phyloP scores from a whole-genome alignment of 23 tunicate genomes.

The Styela clava region DNA sequence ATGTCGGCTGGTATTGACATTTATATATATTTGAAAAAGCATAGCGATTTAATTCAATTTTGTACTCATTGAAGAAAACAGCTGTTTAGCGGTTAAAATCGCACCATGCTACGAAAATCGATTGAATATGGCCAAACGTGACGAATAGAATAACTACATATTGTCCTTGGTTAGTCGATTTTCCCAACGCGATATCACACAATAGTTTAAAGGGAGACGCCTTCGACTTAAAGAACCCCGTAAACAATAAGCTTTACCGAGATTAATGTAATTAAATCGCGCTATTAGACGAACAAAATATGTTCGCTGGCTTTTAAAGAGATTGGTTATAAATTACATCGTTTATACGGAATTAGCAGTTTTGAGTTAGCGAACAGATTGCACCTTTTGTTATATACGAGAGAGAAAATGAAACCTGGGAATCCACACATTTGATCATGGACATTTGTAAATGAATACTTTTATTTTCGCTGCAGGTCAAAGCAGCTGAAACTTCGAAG shows the following conservation, averaged over 20 bases:
- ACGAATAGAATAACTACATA: not conserved
- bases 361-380: not conserved
- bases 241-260: not conserved
- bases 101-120: not conserved
- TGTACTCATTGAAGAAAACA: not conserved
- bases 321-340: not conserved
- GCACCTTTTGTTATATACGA: not conserved
- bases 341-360: not conserved
- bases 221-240: not conserved
- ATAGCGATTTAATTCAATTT: not conserved
- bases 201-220: not conserved
- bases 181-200: too few species aligned
- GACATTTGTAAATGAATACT: too few species aligned
- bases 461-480: too few species aligned
- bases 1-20: too few species aligned
- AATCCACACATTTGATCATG: too few species aligned
- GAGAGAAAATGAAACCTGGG: too few species aligned
- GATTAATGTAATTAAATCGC: not conserved
- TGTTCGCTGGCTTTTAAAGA: not conserved
- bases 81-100: not conserved
- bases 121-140: not conserved
- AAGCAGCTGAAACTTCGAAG: too few species aligned
- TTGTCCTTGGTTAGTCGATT: too few species aligned
- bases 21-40: not conserved
- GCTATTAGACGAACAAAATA: not conserved